Conservation (phyloP, 2,888 invertebrate species). For the Thymelicus sylvestris region DNA sequence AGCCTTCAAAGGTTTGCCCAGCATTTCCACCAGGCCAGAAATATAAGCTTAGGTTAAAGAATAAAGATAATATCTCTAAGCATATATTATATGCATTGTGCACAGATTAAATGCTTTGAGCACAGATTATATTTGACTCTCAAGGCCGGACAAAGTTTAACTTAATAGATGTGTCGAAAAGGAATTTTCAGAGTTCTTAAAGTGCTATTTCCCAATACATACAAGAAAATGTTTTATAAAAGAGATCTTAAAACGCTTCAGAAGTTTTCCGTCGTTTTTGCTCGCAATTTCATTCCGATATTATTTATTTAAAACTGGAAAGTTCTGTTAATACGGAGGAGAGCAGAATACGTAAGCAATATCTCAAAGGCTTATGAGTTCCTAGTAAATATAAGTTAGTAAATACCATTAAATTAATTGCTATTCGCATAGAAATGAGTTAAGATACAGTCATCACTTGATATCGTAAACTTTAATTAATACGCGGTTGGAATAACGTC, state of each 20-base stretch:
- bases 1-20: too few relatives aligned
- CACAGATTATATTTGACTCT: too few relatives aligned
- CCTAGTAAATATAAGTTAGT: conserved; percentile 2
- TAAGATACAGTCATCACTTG: not conserved
- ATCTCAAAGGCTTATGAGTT: conserved; percentile 17
- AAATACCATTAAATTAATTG: not conserved
- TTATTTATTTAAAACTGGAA: conserved; percentile 29
- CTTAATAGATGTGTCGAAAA: not conserved
- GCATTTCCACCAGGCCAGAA: too few relatives aligned
- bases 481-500: too few relatives aligned
- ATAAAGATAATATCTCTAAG: too few relatives aligned
- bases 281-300: conserved; percentile 22
- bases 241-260: not conserved
- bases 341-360: conserved; percentile 23
- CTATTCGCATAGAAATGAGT: not conserved
- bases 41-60: too few relatives aligned
- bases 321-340: conserved; percentile 20
- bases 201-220: not conserved
- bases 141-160: too few relatives aligned
- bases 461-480: too few relatives aligned
- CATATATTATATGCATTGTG: too few relatives aligned
- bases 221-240: conserved; percentile 9
- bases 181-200: not conserved
- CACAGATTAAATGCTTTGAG: too few relatives aligned
- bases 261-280: conserved; percentile 14